Evolutionary conservation across 2,888 invertebrate species (phyloP).

Genomic region (Criorhina ranunculi): DNA sequence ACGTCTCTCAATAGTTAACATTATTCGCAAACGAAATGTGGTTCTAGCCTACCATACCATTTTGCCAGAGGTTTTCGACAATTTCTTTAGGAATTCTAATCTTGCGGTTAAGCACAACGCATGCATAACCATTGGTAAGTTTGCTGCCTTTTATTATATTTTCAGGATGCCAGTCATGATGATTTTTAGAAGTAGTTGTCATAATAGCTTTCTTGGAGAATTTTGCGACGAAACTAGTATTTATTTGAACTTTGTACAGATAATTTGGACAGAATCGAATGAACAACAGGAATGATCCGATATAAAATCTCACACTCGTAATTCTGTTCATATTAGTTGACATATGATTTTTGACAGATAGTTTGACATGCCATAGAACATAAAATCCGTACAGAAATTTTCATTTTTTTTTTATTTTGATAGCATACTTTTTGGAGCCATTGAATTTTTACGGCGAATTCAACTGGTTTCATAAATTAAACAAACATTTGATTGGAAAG

Average conservation of each 20-base stretch:
- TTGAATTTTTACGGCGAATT: not conserved
- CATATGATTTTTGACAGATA: constrained; percentile 21
- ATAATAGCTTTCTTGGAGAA: constrained; percentile 5
- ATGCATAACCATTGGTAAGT: constrained; percentile 85
- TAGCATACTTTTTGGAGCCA: not conserved
- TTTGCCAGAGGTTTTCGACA: constrained; percentile 88
- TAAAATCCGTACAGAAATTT: not conserved
- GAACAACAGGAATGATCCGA: not conserved
- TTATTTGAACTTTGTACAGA: constrained; percentile 18
- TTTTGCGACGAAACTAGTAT: not conserved
- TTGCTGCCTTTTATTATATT: constrained; percentile 40
- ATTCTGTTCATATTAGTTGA: not conserved
- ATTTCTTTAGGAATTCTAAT: constrained; percentile 85
- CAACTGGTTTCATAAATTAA: not conserved
- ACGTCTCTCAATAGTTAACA: no score
- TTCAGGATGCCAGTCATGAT: constrained; percentile 52
- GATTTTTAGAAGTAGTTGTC: constrained; percentile 3
- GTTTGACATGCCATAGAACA: not conserved
- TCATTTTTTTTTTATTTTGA: not conserved
- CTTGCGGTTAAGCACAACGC: constrained; percentile 89
- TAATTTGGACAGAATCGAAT: constrained; percentile 15
- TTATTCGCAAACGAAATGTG: constrained; percentile 18
- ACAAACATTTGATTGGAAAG: no score
- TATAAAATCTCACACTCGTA: not conserved
- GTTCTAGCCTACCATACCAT: constrained; percentile 85